phyloP scores from a whole-genome alignment of 37 sponge, comb jelly and placozoan genomes.

The Beroe ovata region DNA sequence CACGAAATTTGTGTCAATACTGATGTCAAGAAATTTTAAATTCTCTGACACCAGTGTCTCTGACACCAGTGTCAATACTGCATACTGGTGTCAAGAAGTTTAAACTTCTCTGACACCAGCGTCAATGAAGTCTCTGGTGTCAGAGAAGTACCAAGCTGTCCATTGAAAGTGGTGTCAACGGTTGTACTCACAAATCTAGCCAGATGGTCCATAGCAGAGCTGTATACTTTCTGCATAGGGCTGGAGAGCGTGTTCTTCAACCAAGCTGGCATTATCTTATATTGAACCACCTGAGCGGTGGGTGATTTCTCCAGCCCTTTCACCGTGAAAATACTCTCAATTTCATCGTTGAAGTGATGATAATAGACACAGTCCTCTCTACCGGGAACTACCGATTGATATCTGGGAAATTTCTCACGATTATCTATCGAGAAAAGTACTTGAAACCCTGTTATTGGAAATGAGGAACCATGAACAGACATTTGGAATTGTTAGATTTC shows the following conservation, averaged over 20 bases:
- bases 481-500: neutral
- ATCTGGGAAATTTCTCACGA: constrained; percentile 10
- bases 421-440: too few relatives aligned
- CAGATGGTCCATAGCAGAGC: constrained; percentile 72
- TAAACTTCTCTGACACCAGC: neutral
- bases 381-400: constrained; percentile 6
- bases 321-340: constrained; percentile 82
- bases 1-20: neutral
- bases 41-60: constrained; percentile 4
- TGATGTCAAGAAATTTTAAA: neutral
- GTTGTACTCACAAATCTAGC: constrained; percentile 75
- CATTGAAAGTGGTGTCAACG: neutral
- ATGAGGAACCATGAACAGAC: too few relatives aligned
- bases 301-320: constrained; percentile 68
- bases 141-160: neutral
- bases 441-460: too few relatives aligned
- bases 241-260: constrained; percentile 27
- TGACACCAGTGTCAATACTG: neutral
- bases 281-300: constrained; percentile 52
- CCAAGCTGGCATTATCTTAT: constrained; percentile 45
- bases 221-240: constrained; percentile 56
- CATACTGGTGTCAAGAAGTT: neutral
- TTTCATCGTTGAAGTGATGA: constrained; percentile 69
- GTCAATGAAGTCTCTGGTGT: neutral
- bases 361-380: constrained; percentile 43